These are phyloP conservation scores for Gopherus flavomarginatus DNA, from an alignment of 2,113 vertebrate species.

Conservation along the genomic window DNA sequence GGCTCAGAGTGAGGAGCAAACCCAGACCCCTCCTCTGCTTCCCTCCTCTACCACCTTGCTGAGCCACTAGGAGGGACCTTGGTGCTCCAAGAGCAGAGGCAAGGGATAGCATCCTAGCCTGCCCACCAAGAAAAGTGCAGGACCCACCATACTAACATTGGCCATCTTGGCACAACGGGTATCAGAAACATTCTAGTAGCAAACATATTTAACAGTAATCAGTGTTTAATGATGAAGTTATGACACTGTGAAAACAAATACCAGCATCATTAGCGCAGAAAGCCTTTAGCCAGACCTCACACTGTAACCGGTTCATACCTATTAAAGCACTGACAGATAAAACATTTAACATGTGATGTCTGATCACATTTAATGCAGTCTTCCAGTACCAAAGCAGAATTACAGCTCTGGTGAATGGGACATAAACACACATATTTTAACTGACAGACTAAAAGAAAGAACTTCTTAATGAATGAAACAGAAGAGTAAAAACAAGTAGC, in stretches of 20 bases:
- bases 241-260: conserved; percentile 40
- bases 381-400: background rate
- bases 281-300: conserved; percentile 13
- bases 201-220: conserved; percentile 1
- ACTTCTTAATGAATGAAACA: conserved; percentile 2
- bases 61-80: too few relatives aligned
- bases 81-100: too few relatives aligned
- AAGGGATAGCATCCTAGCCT: too few relatives aligned
- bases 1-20: too few relatives aligned
- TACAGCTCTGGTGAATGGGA: background rate
- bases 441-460: background rate
- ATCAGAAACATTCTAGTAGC: conserved; percentile 8
- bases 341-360: background rate
- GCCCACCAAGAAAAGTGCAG: too few relatives aligned
- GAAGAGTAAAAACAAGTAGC: background rate
- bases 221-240: conserved; percentile 20
- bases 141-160: too few relatives aligned
- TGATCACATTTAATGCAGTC: background rate
- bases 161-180: background rate
- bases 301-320: conserved; percentile 6
- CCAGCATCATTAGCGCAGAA: conserved; percentile 4
- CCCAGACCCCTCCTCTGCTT: too few relatives aligned
- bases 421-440: background rate
- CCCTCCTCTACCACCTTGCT: too few relatives aligned
- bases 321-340: conserved; percentile 31